These are phyloP conservation scores for Chironomus tentans DNA, from an alignment of 2,888 invertebrate species.

Conservation along the genomic window DNA sequence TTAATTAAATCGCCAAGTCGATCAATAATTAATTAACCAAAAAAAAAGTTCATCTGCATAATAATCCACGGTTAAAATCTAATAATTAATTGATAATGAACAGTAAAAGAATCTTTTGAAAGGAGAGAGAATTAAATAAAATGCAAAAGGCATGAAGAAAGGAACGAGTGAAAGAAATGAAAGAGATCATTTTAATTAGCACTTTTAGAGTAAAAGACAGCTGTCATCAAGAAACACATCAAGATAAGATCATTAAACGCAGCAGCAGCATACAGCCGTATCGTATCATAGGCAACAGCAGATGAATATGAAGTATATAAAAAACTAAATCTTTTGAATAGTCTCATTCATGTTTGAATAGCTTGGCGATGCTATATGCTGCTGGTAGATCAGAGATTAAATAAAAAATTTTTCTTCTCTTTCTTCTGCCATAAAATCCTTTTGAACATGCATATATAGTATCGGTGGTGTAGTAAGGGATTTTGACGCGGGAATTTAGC, in stretches of 20 bases:
- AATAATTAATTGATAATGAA: background rate
- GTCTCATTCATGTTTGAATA: conserved; percentile 12
- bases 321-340: conserved; percentile 19
- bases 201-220: conserved; percentile 19
- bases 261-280: background rate
- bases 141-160: conserved; percentile 1
- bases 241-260: conserved; percentile 22
- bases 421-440: background rate
- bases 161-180: background rate
- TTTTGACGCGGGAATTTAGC: no score
- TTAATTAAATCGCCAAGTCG: no score
- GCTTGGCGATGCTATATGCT: background rate
- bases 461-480: background rate
- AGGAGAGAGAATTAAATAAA: background rate
- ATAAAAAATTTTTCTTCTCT: background rate
- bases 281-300: background rate
- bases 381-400: conserved; percentile 9
- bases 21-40: no score
- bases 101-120: background rate
- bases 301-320: background rate
- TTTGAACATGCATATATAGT: background rate
- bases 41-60: background rate
- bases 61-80: background rate
- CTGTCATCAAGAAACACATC: conserved; percentile 15
- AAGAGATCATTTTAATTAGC: conserved; percentile 24